Percentiles rank a stretch among this genome's conserved stretches.
Conservation (phyloP, 92 coral and sea anemone genomes). For the Nematostella vectensis region DNA sequence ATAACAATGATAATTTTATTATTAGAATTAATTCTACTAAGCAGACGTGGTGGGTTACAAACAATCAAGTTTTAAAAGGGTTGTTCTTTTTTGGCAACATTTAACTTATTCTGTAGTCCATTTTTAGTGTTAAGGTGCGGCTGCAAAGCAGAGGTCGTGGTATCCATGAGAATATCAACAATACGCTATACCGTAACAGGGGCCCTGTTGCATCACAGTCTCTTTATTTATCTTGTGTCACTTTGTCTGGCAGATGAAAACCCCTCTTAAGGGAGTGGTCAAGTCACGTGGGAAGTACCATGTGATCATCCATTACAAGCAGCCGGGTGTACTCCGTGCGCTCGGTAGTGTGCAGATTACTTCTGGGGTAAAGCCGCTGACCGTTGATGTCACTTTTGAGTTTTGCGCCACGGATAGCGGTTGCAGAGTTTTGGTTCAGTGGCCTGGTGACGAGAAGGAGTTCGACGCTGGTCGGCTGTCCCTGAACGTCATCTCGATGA, state of each 20-base stretch:
- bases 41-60: too few species aligned
- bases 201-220: too few species aligned
- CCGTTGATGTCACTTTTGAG: constrained; percentile 29
- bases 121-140: too few species aligned
- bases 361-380: constrained; percentile 19
- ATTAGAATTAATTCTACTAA: too few species aligned
- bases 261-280: constrained; percentile 33
- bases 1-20: too few species aligned
- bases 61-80: too few species aligned
- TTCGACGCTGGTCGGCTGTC: constrained; percentile 5
- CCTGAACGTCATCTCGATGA: not conserved
- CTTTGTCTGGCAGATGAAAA: constrained; percentile 4
- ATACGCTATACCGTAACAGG: too few species aligned
- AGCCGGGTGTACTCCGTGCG: constrained; percentile 21
- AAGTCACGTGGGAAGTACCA: constrained; percentile 28
- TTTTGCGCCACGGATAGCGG: constrained; percentile 60
- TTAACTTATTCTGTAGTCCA: too few species aligned
- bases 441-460: not conserved
- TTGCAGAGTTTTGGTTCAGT: constrained; percentile 33
- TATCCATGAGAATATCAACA: too few species aligned
- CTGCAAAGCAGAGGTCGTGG: too few species aligned
- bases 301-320: constrained; percentile 55
- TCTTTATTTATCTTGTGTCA: too few species aligned
- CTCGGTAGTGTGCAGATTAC: constrained; percentile 28
- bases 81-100: too few species aligned